phyloP scores from a whole-genome alignment of 2,888 invertebrate genomes.

The Acleris sparsana region DNA sequence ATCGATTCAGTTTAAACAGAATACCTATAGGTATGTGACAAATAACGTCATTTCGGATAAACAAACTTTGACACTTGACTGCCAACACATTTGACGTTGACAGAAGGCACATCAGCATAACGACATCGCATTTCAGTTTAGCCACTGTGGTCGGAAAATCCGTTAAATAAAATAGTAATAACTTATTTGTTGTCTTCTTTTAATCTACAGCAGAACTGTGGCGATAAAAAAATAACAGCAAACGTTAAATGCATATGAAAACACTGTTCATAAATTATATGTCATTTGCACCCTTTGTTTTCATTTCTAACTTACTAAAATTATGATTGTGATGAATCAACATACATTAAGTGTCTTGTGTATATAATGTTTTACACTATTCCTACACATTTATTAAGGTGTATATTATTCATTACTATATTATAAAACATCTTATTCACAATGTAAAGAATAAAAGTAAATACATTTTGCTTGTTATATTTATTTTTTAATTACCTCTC shows the following conservation, averaged over 20 bases:
- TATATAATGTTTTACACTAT: constrained; percentile 69
- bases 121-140: too few relatives aligned
- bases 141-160: too few relatives aligned
- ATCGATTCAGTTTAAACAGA: too few relatives aligned
- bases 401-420: constrained; percentile 59
- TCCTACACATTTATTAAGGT: constrained; percentile 57
- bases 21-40: too few relatives aligned
- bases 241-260: neutral
- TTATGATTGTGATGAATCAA: constrained; percentile 40
- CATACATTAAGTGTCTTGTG: constrained; percentile 45
- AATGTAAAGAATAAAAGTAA: constrained; percentile 65
- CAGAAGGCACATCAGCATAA: too few relatives aligned
- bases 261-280: neutral
- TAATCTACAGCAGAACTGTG: too few relatives aligned
- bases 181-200: too few relatives aligned
- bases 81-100: too few relatives aligned
- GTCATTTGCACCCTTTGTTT: neutral
- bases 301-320: constrained; percentile 21
- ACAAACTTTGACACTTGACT: too few relatives aligned
- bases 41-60: too few relatives aligned
- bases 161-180: too few relatives aligned
- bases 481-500: constrained; percentile 39
- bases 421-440: constrained; percentile 62
- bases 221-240: too few relatives aligned
- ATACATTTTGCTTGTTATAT: constrained; percentile 75